These are phyloP conservation scores for Patella depressa DNA, from an alignment of 2,888 invertebrate species.

Conservation along the genomic window DNA sequence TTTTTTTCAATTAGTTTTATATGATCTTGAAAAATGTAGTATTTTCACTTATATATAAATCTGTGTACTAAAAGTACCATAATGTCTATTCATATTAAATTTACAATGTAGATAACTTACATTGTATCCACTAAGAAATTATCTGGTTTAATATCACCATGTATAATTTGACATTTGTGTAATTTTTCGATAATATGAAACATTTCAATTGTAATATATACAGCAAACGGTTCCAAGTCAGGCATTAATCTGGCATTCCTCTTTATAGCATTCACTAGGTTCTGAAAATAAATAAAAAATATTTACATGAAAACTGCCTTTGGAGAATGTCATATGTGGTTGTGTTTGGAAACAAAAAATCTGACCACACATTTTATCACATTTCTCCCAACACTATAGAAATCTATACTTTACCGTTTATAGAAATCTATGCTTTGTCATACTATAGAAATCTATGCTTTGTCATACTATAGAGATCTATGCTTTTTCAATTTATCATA, in stretches of 20 bases:
- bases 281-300: slow-evolving; percentile 38
- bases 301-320: neutral
- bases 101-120: slow-evolving; percentile 53
- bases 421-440: too few species aligned
- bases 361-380: neutral
- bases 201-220: slow-evolving; percentile 86
- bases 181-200: slow-evolving; percentile 86
- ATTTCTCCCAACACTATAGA: neutral
- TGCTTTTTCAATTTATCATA: too few species aligned
- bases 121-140: slow-evolving; percentile 82
- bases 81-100: neutral
- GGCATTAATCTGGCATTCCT: slow-evolving; percentile 29
- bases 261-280: slow-evolving; percentile 50
- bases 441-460: too few species aligned
- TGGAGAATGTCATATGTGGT: neutral
- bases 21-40: too few species aligned
- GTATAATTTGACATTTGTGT: slow-evolving; percentile 90
- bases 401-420: too few species aligned
- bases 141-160: slow-evolving; percentile 96
- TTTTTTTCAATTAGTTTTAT: too few species aligned
- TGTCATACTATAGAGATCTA: too few species aligned
- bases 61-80: too few species aligned
- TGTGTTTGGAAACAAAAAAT: neutral
- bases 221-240: slow-evolving; percentile 75
- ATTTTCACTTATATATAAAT: too few species aligned